Conservation (phyloP, 1,140 invertebrate species). For the Bilobella aurantiaca region DNA sequence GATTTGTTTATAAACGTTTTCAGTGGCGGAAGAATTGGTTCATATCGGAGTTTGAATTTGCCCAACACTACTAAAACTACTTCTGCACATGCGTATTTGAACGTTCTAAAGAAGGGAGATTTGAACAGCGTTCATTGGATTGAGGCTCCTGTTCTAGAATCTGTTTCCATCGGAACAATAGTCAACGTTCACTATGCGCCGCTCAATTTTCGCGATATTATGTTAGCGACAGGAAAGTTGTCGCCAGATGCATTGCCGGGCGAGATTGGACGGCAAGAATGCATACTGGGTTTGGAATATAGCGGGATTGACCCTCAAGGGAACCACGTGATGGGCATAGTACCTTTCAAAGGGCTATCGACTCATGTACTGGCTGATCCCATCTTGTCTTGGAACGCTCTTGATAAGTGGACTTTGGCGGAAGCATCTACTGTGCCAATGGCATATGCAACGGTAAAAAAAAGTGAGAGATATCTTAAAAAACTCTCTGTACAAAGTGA, state of each 20-base stretch:
- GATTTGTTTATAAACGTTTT: no score
- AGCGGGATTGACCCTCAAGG: slow-evolving; percentile 67
- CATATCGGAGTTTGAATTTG: no score
- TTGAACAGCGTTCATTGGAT: no score
- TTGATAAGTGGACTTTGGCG: slow-evolving; percentile 74
- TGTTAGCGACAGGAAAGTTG: slow-evolving; percentile 91
- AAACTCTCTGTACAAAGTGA: neutral
- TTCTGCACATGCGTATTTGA: no score
- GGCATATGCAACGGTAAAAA: slow-evolving; percentile 66
- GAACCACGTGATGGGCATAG: slow-evolving; percentile 82
- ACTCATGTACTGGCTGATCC: slow-evolving; percentile 64
- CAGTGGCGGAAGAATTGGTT: no score
- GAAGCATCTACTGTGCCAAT: slow-evolving; percentile 89
- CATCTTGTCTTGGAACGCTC: slow-evolving; percentile 81
- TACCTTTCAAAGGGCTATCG: slow-evolving; percentile 75
- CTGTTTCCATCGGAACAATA: no score
- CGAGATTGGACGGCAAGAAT: slow-evolving; percentile 68
- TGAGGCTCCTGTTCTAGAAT: no score
- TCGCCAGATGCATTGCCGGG: slow-evolving; percentile 88
- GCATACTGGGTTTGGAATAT: slow-evolving; percentile 89
- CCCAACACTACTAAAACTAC: no score
- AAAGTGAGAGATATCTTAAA: slow-evolving; percentile 39
- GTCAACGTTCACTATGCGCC: slow-evolving; percentile 86
- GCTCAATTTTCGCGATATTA: slow-evolving; percentile 93
- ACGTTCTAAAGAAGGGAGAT: no score